Base-by-base conservation (phyloP, 2,113 vertebrate genomes). In the Arizona elegans region DNA sequence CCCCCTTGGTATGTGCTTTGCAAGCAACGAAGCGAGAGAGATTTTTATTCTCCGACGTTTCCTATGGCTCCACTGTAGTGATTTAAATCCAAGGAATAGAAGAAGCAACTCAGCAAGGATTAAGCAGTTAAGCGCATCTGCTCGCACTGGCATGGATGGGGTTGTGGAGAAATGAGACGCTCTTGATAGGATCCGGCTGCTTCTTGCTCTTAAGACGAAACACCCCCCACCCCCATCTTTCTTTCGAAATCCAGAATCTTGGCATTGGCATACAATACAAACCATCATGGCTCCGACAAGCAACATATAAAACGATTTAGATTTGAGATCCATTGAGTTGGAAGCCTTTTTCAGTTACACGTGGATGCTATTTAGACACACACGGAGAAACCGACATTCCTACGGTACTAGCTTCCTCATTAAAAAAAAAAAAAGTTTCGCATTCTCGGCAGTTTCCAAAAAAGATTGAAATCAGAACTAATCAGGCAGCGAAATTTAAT, bases 401-500 rank as follows among this genome's bases (percentile, higher is more conserved):
- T 9, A 90, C 88, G 91, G n/a, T 70, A 7, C 92, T 86, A 91
- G 86, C 93, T 95, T 53, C 26, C 26, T 96, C 93, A 52, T 87
- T 59, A 1, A 65, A 5, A 62, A 91, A 29, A 91, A 29, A 58
- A 50, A 10, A n/a, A 33, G 26, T 23, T 58, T 65, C 29, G 81
- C 89, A 87, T 33, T 38, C 94, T 93, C 92, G 65, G 54, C 94
- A 94, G 91, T 23, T 43, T 62, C 21, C 55, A 50, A 81, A 70
- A 62, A 91, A 93, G 94, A 94, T 75, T 94, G 93, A 95, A 94
- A 96, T 96, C 95, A 91, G 91, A 92, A 95, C 91, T 95, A 95
- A 95, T 92, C 94, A 90, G 95, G 94, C 94, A 94, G 91, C 93
- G 65, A 90, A 38, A 95, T 95, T 94, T 96, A 95, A 97, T 94